Evolutionary conservation across 2,113 vertebrate genomes (phyloP).

Genomic region (Malurus elegans): DNA sequence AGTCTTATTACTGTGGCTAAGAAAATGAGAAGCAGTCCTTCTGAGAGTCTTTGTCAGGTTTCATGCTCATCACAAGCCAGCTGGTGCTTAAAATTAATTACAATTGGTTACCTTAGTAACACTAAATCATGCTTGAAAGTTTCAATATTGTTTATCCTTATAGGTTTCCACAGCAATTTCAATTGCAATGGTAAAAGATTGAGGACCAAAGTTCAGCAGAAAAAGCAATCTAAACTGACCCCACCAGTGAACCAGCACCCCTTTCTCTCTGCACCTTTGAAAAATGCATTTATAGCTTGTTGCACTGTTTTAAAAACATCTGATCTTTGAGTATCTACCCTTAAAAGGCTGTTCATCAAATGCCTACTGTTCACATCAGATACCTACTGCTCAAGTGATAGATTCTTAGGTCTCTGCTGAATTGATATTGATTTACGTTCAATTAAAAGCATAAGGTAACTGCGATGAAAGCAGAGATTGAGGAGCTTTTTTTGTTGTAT

Average conservation of each 20-base stretch:
- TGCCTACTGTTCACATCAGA: conserved; percentile 54
- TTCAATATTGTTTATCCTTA: conserved; percentile 42
- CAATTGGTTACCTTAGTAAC: conserved; percentile 65
- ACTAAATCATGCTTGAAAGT: conserved; percentile 48
- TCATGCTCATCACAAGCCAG: conserved; percentile 57
- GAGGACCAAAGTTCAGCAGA: background rate
- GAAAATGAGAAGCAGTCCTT: conserved; percentile 14
- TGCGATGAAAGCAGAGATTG: background rate
- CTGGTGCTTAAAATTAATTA: conserved; percentile 72
- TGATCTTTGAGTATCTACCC: conserved; percentile 22
- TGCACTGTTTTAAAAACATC: conserved; percentile 10
- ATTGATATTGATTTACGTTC: conserved; percentile 65
- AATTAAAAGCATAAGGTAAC: conserved; percentile 54
- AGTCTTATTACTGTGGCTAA: background rate
- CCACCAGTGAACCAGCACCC: background rate
- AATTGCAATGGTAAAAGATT: background rate
- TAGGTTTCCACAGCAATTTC: conserved; percentile 41
- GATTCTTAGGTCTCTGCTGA: conserved; percentile 55
- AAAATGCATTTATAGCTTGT: background rate
- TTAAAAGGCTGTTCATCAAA: conserved; percentile 56
- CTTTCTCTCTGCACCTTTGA: background rate
- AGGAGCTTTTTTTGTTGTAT: conserved; percentile 14
- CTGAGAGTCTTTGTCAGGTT: conserved; percentile 46
- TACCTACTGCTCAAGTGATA: conserved; percentile 47
- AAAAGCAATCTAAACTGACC: background rate